phyloP scores from a whole-genome alignment of 2,888 invertebrate genomes.

The Eucriotettix oculatus region DNA sequence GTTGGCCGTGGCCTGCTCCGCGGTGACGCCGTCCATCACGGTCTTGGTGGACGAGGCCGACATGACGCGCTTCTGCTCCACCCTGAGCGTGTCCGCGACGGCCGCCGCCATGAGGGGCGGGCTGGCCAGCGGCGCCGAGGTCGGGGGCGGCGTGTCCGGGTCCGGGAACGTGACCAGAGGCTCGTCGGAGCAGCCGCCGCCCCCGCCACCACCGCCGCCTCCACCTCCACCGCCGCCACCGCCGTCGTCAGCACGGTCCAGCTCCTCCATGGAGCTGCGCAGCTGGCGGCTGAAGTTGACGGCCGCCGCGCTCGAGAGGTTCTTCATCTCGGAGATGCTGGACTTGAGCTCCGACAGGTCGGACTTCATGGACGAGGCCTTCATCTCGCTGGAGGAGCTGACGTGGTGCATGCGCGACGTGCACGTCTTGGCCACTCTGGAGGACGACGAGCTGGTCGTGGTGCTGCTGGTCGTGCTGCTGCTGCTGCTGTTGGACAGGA shows the following conservation, averaged over 20 bases:
- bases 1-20: slow-evolving; percentile 57
- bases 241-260: slow-evolving; percentile 21
- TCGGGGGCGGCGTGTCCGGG: slow-evolving; percentile 53
- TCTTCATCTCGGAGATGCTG: slow-evolving; percentile 78
- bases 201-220: slow-evolving; percentile 11
- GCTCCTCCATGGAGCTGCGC: slow-evolving; percentile 60
- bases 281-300: slow-evolving; percentile 30
- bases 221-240: slow-evolving; percentile 42
- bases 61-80: slow-evolving; percentile 67
- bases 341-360: slow-evolving; percentile 64
- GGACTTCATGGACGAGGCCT: slow-evolving; percentile 67
- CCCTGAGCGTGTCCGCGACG: slow-evolving; percentile 49
- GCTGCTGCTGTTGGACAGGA: slow-evolving; percentile 34
- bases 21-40: slow-evolving; percentile 65
- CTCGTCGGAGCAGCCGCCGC: slow-evolving; percentile 25
- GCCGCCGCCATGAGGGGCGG: slow-evolving; percentile 17
- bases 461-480: slow-evolving; percentile 39
- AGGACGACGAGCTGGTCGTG: slow-evolving; percentile 11
- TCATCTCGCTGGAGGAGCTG: slow-evolving; percentile 51
- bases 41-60: slow-evolving; percentile 65
- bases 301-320: slow-evolving; percentile 27
- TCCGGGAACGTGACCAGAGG: slow-evolving; percentile 60
- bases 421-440: slow-evolving; percentile 24
- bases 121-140: slow-evolving; percentile 23
- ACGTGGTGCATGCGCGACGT: slow-evolving; percentile 31